Base-by-base conservation (phyloP, 2,113 vertebrate species). In the Calyptomena viridis region DNA sequence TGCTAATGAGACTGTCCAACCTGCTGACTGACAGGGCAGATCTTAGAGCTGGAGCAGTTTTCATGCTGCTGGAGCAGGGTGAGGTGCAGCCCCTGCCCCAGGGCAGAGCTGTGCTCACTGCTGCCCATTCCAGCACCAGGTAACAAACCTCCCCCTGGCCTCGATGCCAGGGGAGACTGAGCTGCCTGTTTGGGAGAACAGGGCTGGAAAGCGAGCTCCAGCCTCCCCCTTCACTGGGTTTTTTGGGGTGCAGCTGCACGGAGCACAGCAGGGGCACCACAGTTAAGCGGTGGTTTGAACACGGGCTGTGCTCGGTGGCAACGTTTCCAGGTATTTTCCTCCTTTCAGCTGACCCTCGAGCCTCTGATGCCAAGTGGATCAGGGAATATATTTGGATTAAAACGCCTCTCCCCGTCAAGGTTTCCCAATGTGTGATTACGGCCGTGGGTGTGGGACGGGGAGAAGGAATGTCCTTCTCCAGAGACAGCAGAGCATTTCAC, bases 211-310 rank as follows among this genome's bases (percentile, higher is more conserved):
- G 17, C 3, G 24, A 73, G 33, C 20, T 68, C 35, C 8, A 1
- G 42, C 62, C 40, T 60, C 71, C 22, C 5, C 19, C 24, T 37
- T 10, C 1, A 0, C 31, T 12, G n/a, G 11, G 27, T 50, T 6
- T 62, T 58, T 62, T 30, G 33, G 50, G 50, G 69, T 80, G 17
- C 25, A 28, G 76, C 62, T 62, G 67, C 37, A 15, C 62, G 1
- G 1, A 59, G 69, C 49, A 40, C 55, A n/a, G 37, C 15, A 1
- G 33, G 25, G 50, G 4, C 24, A 24, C 3, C 2, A 1, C 25
- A 42, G 37, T 6, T 40, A 44, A 47, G 47, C 31, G 35, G 7
- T 2, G 19, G 33, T 39, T 39, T 66, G 63, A 47, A 40, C 37
- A 74, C 4, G 7, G 1, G 3, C 66, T 44, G 12, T n/a, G 67